phyloP scores from a whole-genome alignment of 1,140 invertebrate species.

The Ceratitis capitata region DNA sequence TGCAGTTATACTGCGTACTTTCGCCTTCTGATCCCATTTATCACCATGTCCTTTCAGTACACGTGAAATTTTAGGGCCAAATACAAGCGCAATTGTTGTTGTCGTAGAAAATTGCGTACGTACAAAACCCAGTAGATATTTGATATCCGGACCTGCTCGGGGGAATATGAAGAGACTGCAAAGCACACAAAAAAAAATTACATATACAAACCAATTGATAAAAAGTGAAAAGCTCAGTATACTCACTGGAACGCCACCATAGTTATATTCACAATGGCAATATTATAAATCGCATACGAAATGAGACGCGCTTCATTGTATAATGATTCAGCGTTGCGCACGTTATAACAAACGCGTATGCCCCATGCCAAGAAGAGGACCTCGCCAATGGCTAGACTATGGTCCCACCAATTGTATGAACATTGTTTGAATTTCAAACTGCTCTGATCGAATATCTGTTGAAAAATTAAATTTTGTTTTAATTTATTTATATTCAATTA shows the following conservation, averaged over 20 bases:
- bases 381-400: slow-evolving; percentile 87
- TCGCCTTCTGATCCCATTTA: slow-evolving; percentile 83
- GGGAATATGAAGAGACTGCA: slow-evolving; percentile 79
- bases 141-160: slow-evolving; percentile 86
- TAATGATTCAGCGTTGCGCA: slow-evolving; percentile 88
- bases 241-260: slow-evolving; percentile 94
- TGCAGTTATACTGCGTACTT: slow-evolving; percentile 81
- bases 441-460: slow-evolving; percentile 75
- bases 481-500: neutral
- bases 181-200: neutral
- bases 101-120: slow-evolving; percentile 88
- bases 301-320: slow-evolving; percentile 93
- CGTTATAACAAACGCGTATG: slow-evolving; percentile 88
- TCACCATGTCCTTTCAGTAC: slow-evolving; percentile 85
- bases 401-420: slow-evolving; percentile 93
- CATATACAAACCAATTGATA: neutral
- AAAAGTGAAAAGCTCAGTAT: neutral
- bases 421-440: slow-evolving; percentile 88
- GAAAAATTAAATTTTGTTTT: neutral
- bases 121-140: slow-evolving; percentile 87
- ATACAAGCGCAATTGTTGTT: slow-evolving; percentile 83
- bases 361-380: slow-evolving; percentile 90
- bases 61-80: slow-evolving; percentile 85
- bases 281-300: slow-evolving; percentile 93
- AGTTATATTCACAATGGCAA: slow-evolving; percentile 87